These are phyloP conservation scores for Lampris megalopsis DNA, from an alignment of 2,113 vertebrate genomes.

Conservation along the genomic window DNA sequence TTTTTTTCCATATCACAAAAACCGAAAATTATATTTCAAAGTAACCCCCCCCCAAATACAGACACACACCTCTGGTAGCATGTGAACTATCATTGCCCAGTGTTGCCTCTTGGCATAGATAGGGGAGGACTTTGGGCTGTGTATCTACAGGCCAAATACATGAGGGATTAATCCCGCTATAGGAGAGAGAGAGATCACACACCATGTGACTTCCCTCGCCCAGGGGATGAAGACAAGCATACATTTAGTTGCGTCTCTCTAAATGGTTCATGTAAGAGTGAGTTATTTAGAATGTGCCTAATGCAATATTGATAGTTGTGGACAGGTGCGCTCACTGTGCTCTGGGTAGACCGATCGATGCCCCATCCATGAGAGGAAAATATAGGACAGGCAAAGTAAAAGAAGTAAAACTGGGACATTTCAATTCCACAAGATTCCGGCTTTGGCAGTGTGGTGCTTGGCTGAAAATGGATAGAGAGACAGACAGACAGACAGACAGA, in stretches of 20 bases:
- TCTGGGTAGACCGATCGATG: constrained; percentile 74
- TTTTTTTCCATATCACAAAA: too few relatives aligned
- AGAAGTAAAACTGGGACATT: constrained; percentile 47
- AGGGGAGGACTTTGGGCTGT: neutral
- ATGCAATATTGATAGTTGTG: constrained; percentile 75
- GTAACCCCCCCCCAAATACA: too few relatives aligned
- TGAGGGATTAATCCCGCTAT: too few relatives aligned
- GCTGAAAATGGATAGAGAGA: constrained; percentile 18
- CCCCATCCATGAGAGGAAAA: constrained; percentile 51
- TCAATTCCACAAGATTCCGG: constrained; percentile 25
- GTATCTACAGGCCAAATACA: too few relatives aligned
- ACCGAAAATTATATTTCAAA: too few relatives aligned
- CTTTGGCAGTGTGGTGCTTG: constrained; percentile 18
- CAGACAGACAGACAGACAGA: neutral
- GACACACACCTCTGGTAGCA: too few relatives aligned
- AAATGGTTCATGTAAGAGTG: constrained; percentile 50
- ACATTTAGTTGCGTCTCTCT: constrained; percentile 49
- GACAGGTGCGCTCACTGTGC: constrained; percentile 55
- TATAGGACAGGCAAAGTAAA: constrained; percentile 23
- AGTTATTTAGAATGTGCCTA: constrained; percentile 69
- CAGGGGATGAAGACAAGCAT: constrained; percentile 47
- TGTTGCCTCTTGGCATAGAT: constrained; percentile 15
- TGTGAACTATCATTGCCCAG: constrained; percentile 14
- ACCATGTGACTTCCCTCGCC: constrained; percentile 18
- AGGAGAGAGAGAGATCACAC: constrained; percentile 11